phyloP scores from a whole-genome alignment of 2,113 vertebrate genomes.

The Corvus hawaiiensis region DNA sequence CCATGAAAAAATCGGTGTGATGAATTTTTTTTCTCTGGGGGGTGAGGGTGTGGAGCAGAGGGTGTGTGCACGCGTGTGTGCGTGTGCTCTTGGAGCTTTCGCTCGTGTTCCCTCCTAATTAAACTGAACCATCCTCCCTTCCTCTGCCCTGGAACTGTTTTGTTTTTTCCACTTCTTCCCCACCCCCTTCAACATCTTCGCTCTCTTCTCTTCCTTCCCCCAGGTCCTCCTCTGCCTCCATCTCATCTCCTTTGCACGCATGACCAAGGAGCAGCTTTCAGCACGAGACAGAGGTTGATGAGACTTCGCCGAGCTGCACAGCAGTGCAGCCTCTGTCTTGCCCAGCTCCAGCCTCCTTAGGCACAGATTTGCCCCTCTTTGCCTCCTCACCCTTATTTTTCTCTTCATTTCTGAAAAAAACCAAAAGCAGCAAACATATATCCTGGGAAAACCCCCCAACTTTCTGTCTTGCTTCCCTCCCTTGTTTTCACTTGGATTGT shows the following conservation, averaged over 20 bases:
- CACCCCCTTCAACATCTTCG: not conserved
- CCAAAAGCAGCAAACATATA: not conserved
- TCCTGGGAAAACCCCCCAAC: not conserved
- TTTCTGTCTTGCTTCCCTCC: not conserved
- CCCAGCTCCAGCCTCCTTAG: not conserved
- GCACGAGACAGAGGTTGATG: not conserved
- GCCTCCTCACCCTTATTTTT: not conserved
- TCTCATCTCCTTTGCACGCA: slow-evolving; percentile 32
- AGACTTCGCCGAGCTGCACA: not conserved
- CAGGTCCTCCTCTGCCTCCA: not conserved
- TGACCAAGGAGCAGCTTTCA: slow-evolving; percentile 27
- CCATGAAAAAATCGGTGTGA: slow-evolving; percentile 75
- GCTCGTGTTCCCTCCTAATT: slow-evolving; percentile 28
- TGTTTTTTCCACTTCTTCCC: not conserved
- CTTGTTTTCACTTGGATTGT: not conserved
- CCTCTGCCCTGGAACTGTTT: slow-evolving; percentile 38
- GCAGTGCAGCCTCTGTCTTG: not conserved
- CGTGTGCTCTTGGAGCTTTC: not conserved
- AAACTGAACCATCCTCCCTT: slow-evolving; percentile 4
- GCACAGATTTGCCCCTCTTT: not conserved
- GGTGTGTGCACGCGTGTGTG: not conserved
- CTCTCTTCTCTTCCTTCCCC: slow-evolving; percentile 1
- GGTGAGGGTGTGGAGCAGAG: slow-evolving; percentile 52
- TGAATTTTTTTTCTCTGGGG: slow-evolving; percentile 60
- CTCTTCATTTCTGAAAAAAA: slow-evolving; percentile 3